Percentiles rank a stretch among this genome's conserved stretches.
phyloP scores from a whole-genome alignment of 2,113 vertebrate species.

The Marmota flaviventris region DNA sequence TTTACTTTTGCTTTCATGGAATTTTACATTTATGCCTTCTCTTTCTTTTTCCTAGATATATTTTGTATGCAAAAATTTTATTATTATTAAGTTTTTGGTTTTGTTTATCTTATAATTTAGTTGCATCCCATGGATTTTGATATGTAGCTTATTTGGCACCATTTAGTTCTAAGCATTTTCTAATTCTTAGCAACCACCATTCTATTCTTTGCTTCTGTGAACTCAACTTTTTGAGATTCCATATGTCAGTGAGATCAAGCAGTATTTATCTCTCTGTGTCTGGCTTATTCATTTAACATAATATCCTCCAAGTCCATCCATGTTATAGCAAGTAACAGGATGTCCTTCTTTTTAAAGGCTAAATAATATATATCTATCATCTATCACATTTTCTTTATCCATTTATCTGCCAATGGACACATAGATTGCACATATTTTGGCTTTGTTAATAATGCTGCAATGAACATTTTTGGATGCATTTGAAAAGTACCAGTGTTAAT shows the following conservation, averaged over 20 bases:
- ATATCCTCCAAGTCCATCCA: too few species aligned
- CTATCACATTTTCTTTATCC: neutral
- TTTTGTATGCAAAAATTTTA: conserved; percentile 32
- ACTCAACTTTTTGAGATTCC: neutral
- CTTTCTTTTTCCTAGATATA: neutral
- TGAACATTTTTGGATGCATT: too few species aligned
- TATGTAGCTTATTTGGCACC: neutral
- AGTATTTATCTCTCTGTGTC: neutral
- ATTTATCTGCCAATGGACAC: neutral
- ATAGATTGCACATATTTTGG: neutral
- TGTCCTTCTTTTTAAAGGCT: neutral
- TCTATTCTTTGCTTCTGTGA: neutral
- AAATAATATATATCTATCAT: neutral
- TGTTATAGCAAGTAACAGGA: too few species aligned
- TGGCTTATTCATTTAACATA: too few species aligned
- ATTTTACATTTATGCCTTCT: neutral
- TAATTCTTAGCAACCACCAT: neutral
- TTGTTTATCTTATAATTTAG: neutral
- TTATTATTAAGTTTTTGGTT: neutral
- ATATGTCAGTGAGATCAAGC: neutral
- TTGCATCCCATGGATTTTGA: neutral
- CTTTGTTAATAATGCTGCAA: neutral
- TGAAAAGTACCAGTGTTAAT: too few species aligned
- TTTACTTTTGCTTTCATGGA: neutral
- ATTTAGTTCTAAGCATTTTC: conserved; percentile 53